Base-by-base conservation (phyloP, 2,113 vertebrate species). In the Brienomyrus brachyistius region DNA sequence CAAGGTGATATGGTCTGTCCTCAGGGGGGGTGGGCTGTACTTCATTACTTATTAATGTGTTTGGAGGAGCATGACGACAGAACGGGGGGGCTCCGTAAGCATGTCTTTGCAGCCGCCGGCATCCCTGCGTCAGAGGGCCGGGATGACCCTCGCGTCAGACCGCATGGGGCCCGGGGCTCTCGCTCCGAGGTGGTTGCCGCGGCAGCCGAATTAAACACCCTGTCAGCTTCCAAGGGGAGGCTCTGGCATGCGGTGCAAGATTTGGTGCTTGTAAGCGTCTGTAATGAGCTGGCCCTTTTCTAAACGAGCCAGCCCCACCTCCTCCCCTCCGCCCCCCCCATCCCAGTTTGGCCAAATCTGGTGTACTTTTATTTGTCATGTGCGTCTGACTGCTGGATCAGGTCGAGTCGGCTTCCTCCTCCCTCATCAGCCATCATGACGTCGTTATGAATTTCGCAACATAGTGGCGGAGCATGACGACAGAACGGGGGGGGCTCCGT, bases 11-110 rank as follows among this genome's bases (percentile, higher is more conserved):
- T 19, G 40, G 10, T 4, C 59, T 15, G 11, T 35, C 10, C 27
- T 40, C 40, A 15, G 27, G 52, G 31, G 19, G n/a, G 50, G 52
- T 54, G 23, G 7, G 82, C 40, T 62, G 82, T 52, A 66, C 35
- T 47, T 48, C 40, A 17, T 23, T 86, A 13, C 51, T 56, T 35
- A 21, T 86, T 86, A 70, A 51, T 86, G 82, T 70, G 56, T 89
- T 70, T 85, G 43, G 56, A 51, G 84, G 62, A 86, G 89, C 83
- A 35, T 89, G 89, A 86, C 48, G 8, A 35, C 80, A n/a, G 50
- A 35, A 43, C 48, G 10, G 4, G 43, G 59, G 35, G 21, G 23
- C 6, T n/a, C 5, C 51, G 17, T 90, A 90, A 86, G 40, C 83
- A 35, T 31, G 5, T 50, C 83, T 86, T 85, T 50, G 52, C 23